Conservation (phyloP, 2,888 invertebrate species). For the Urechis unicinctus region DNA sequence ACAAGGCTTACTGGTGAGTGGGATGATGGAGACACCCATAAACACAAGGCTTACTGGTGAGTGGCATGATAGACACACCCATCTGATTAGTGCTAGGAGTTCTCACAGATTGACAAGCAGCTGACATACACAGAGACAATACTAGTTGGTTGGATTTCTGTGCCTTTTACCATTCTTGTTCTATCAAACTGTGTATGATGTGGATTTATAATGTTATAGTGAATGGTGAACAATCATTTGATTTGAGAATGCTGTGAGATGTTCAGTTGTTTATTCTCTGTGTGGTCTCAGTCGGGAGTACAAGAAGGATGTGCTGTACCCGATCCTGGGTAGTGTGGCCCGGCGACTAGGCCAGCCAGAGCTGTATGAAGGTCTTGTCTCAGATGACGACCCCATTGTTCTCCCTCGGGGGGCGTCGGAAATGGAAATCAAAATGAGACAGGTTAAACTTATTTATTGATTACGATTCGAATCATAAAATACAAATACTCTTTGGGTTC, state of each 20-base stretch:
- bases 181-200: background rate
- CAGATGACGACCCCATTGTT: constrained; percentile 39
- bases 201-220: background rate
- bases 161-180: background rate
- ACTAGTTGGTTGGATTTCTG: background rate
- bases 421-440: constrained; percentile 43
- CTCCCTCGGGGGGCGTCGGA: constrained; percentile 46
- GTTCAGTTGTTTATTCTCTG: background rate
- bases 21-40: background rate
- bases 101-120: too few species aligned
- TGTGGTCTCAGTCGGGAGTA: constrained; percentile 42
- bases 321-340: constrained; percentile 43
- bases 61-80: constrained; percentile 20
- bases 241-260: background rate
- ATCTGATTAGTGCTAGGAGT: too few species aligned
- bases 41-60: too few species aligned
- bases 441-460: constrained; percentile 27
- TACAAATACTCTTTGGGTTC: background rate
- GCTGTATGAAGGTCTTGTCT: constrained; percentile 42
- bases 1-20: background rate
- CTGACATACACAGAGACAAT: too few species aligned
- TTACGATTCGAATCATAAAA: background rate
- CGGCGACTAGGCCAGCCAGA: constrained; percentile 42
- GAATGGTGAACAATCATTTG: background rate
- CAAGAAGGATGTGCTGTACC: constrained; percentile 42